Conservation (phyloP, 2,888 invertebrate species). For the Drosophila siamana region DNA sequence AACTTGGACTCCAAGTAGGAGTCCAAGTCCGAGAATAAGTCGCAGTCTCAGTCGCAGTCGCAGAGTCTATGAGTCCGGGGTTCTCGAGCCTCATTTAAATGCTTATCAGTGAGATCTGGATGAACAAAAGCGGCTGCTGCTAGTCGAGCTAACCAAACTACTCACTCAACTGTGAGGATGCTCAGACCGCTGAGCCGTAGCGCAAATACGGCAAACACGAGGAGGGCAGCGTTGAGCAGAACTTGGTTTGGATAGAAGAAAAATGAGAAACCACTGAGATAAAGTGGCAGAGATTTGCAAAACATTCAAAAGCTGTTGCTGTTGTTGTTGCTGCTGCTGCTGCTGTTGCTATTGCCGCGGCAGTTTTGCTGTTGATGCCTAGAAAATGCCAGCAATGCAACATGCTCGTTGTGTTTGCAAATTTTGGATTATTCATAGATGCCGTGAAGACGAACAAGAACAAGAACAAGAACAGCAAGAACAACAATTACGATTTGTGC, state of each 20-base stretch:
- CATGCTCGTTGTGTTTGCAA: slow-evolving; percentile 69
- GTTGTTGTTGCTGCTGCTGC: slow-evolving; percentile 42
- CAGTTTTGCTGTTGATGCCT: slow-evolving; percentile 34
- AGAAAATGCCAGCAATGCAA: slow-evolving; percentile 66
- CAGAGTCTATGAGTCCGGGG: slow-evolving; percentile 10
- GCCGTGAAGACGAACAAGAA: slow-evolving; percentile 49
- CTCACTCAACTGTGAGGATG: slow-evolving; percentile 68
- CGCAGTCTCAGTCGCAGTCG: slow-evolving; percentile 10
- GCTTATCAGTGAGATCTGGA: slow-evolving; percentile 81
- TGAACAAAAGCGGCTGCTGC: slow-evolving; percentile 81
- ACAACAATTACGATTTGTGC: slow-evolving; percentile 39
- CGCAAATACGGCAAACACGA: slow-evolving; percentile 18
- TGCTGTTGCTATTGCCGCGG: slow-evolving; percentile 53
- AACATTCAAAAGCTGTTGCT: slow-evolving; percentile 75
- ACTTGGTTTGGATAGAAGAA: slow-evolving; percentile 65
- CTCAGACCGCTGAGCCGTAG: slow-evolving; percentile 60
- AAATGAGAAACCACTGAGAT: slow-evolving; percentile 81
- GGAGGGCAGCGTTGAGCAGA: slow-evolving; percentile 19
- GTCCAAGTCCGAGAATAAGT: slow-evolving; percentile 12
- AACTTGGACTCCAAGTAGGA: slow-evolving; percentile 9
- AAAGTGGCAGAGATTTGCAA: slow-evolving; percentile 77
- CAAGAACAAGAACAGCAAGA: too few relatives aligned
- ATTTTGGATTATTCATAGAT: slow-evolving; percentile 78
- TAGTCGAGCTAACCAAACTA: slow-evolving; percentile 66
- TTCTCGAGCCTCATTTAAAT: slow-evolving; percentile 79